Base-by-base conservation (phyloP, 2,888 invertebrate genomes). In the Ochropleura plecta region DNA sequence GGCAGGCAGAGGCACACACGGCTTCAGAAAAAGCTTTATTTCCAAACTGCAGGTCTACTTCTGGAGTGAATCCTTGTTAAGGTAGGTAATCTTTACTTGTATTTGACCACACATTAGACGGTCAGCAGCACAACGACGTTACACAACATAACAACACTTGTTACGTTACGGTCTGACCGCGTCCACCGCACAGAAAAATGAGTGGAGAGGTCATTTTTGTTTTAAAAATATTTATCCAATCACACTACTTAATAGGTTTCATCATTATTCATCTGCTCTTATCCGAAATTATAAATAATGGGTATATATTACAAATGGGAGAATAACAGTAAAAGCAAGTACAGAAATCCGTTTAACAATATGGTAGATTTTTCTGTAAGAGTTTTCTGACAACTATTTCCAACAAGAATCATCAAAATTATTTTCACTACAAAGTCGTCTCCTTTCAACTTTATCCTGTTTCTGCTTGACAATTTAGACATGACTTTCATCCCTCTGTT, bases 101-200 rank as follows among this genome's bases (percentile, higher is more conserved):
- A 70, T 42, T 63, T 30, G 30, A 20, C 2, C 55, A 42, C 40
- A 49, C 1, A 57, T 10, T n/a, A 48, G 48, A 63, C 55, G 44
- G 20, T 30, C 60, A 67, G 53, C 64, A 60, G 68, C 53, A 78
- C 46, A 65, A 46, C 70, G 70, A 57, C 51, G 69, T 48, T 57
- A 68, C 76, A 73, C 67, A 74, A 77, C 71, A 73, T 72, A 70
- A 59, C 80, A 79, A 80, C 72, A 70, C 70, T 75, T 71, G 75
- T 70, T 69, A 81, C 78, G 71, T 81, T 82, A 80, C 79, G 78
- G 71, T 66, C 72, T 49, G 77, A 70, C 73, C 71, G 68, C 73
- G 69, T 48, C 62, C 73, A 78, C 76, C 74, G 79, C 75, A 84
- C 81, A 76, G 3, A 8, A 55, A 40, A 4, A 14, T 2, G 16